phyloP scores from a whole-genome alignment of 2,113 vertebrate genomes.

The Acrocephalus arundinaceus region DNA sequence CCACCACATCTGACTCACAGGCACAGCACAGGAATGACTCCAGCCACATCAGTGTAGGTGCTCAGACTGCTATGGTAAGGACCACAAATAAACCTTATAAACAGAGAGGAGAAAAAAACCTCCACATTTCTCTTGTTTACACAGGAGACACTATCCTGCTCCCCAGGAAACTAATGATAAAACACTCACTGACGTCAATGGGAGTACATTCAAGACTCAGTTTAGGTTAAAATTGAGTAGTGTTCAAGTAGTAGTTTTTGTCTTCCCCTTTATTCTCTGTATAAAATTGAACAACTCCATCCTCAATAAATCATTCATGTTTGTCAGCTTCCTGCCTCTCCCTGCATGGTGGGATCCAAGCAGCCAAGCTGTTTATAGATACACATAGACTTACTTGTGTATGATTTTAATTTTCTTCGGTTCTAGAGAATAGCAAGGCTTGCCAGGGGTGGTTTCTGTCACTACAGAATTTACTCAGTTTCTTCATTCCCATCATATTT shows the following conservation, averaged over 20 bases:
- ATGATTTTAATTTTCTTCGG: conserved; percentile 56
- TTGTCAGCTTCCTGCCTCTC: conserved; percentile 57
- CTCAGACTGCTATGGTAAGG: not conserved
- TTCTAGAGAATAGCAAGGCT: not conserved
- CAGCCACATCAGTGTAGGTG: not conserved
- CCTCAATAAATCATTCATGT: conserved; percentile 53
- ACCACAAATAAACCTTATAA: not conserved
- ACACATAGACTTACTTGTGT: not conserved
- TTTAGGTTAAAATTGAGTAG: conserved; percentile 2
- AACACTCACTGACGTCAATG: conserved; percentile 40
- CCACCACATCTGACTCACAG: not conserved
- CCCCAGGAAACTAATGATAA: conserved; percentile 2
- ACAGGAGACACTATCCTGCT: not conserved
- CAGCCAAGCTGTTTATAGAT: conserved; percentile 51
- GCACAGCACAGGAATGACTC: not conserved
- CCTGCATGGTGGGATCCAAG: conserved; percentile 13
- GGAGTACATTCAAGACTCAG: conserved; percentile 25
- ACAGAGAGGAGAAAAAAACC: not conserved
- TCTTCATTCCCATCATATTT: conserved; percentile 16
- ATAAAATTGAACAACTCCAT: conserved; percentile 21
- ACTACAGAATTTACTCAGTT: not conserved
- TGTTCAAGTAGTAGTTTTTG: conserved; percentile 34
- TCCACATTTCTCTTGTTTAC: not conserved
- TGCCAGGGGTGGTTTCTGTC: conserved; percentile 33
- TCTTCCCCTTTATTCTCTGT: conserved; percentile 10